Percentiles rank a stretch among this genome's conserved stretches.
These are phyloP conservation scores for Xenus cinereus DNA, from an alignment of 2,113 vertebrate genomes.

Conservation along the genomic window DNA sequence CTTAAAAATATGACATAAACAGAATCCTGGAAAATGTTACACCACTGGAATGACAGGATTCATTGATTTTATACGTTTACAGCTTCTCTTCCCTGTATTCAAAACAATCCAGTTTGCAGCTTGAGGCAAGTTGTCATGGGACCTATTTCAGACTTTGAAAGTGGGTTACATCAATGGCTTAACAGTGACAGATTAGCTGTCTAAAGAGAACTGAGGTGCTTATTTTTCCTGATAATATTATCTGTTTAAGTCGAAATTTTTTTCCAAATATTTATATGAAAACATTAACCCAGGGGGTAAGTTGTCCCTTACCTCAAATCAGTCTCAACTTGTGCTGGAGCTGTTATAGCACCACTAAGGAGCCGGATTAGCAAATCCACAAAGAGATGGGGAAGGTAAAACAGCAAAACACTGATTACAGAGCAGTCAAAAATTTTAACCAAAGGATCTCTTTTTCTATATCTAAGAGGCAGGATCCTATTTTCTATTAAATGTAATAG, in stretches of 20 bases:
- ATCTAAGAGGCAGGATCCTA: background rate
- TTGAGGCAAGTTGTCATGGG: background rate
- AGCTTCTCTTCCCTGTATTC: background rate
- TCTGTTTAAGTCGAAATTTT: background rate
- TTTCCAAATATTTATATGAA: background rate
- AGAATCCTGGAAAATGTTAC: slow-evolving; percentile 19
- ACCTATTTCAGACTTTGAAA: background rate
- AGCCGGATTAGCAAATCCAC: background rate
- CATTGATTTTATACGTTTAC: background rate
- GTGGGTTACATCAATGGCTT: background rate
- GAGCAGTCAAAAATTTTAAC: background rate
- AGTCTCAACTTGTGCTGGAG: background rate
- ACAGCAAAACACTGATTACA: background rate
- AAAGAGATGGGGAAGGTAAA: background rate
- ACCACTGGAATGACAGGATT: slow-evolving; percentile 20
- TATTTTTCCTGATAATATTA: background rate
- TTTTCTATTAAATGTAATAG: background rate
- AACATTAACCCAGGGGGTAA: background rate
- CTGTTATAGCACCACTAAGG: background rate
- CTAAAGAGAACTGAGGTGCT: background rate
- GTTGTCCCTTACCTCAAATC: background rate
- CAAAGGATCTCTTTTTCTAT: background rate
- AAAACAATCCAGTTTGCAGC: background rate
- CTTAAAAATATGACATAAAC: slow-evolving; percentile 17
- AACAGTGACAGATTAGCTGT: background rate